Evolutionary conservation across 2,797 vertebrate genomes (phyloP), one percentile per base, ranked within the genome.

Genomic region (Hydrocynus forskahlii): DNA sequence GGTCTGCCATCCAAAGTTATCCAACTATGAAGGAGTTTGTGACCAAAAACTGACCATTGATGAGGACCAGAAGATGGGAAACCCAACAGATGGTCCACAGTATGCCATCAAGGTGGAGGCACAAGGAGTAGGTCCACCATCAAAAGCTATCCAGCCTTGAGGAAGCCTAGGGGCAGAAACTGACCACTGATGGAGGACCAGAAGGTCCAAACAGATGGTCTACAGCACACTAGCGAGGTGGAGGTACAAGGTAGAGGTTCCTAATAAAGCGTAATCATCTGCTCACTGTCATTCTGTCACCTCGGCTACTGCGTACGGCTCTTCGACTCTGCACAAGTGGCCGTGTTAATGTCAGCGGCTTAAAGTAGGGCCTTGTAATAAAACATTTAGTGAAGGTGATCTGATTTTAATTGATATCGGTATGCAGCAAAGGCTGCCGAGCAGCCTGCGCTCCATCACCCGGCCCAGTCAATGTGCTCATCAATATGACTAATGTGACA

Each of bases 401-500:
- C 69, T 67, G 64, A 72, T 79, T 81, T 84, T 84, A 84, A 84
- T 83, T 81, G 81, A 86, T 86, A 60, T 35, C 29, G 21, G 35
- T 29, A 29, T 75, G 69, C 66, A 79, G 83, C 57, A 52, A 81
- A 76, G 19, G 1, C 62, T 29, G 17, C 63, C 52, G 73, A 64
- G 43, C 57, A 64, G 70, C 75, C 82, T 76, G 85, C 78, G 73
- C 71, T 81, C 55, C 0, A 29, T 70, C 63, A 52, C 54, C 23
- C 19, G 62, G 69, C 62, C 45, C 50, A 43, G n/a, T 63, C 79
- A 54, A 80, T 57, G 29, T 9, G 75, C 82, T 81, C 78, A 84
- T 89, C 83, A 87, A 81, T 84, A 85, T 88, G 77, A 89, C 79
- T 86, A 87, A 91, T 81, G 84, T 17, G 0, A 43, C 64, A 75